phyloP scores from a whole-genome alignment of 1,140 invertebrate species.

The Lordiphosa mommai region DNA sequence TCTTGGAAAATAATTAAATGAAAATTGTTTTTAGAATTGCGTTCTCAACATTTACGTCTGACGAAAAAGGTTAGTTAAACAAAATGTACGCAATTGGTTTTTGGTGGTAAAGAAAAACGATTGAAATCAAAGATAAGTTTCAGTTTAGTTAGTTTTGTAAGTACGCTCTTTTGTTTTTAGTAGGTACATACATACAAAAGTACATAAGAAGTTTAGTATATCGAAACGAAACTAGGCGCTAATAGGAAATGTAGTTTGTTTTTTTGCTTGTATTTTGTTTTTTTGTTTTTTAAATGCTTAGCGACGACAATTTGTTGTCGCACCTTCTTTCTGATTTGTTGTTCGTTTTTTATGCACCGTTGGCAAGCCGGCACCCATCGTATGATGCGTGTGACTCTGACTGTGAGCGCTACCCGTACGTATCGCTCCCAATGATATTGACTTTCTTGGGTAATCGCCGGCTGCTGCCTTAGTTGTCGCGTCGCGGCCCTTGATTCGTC shows the following conservation, averaged over 20 bases:
- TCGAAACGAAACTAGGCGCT: constrained; percentile 69
- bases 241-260: constrained; percentile 52
- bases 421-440: constrained; percentile 92
- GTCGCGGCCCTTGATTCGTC: constrained; percentile 79
- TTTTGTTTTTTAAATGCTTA: constrained; percentile 52
- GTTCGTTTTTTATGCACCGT: constrained; percentile 80
- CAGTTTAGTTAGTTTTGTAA: constrained; percentile 43
- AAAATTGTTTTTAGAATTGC: constrained; percentile 24
- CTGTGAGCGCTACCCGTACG: constrained; percentile 84
- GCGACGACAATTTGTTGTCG: constrained; percentile 80
- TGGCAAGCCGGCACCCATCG: constrained; percentile 80
- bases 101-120: constrained; percentile 40
- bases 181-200: constrained; percentile 49
- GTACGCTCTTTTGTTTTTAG: constrained; percentile 34
- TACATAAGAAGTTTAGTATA: constrained; percentile 33
- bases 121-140: constrained; percentile 57
- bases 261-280: constrained; percentile 14
- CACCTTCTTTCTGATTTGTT: constrained; percentile 80
- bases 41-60: constrained; percentile 49
- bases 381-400: constrained; percentile 71
- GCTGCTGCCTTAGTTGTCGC: constrained; percentile 76
- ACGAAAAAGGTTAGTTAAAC: constrained; percentile 47
- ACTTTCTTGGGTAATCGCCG: constrained; percentile 86
- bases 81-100: constrained; percentile 20
- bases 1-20: constrained; percentile 52